Conservation (phyloP, 2,888 invertebrate genomes). For the Xestia ashworthii region DNA sequence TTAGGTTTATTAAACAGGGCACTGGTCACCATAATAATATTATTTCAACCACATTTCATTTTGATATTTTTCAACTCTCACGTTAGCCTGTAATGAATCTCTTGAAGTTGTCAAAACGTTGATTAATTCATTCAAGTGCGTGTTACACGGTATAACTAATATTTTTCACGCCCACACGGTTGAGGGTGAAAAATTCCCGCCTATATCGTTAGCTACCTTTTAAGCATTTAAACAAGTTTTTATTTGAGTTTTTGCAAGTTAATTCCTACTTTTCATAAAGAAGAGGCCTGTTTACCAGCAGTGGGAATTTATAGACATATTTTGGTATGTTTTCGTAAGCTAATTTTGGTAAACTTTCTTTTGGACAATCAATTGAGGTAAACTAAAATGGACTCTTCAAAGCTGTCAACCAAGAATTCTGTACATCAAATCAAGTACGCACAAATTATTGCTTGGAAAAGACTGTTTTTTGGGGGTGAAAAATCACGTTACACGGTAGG, state of each 20-base stretch:
- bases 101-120: conserved; percentile 45
- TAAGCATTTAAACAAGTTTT: conserved; percentile 7
- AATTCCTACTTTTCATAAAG: background rate
- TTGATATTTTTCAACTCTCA: background rate
- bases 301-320: background rate
- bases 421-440: too few species aligned
- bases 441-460: too few species aligned
- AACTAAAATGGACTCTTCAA: background rate
- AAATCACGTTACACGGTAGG: too few species aligned
- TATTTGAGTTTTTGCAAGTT: background rate
- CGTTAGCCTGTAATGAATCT: conserved; percentile 26
- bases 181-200: conserved; percentile 31
- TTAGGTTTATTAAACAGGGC: too few species aligned
- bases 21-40: background rate
- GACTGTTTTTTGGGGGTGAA: too few species aligned
- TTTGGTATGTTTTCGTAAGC: background rate
- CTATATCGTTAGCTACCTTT: conserved; percentile 4
- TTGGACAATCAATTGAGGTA: background rate
- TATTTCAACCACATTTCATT: background rate
- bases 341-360: background rate
- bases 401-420: background rate
- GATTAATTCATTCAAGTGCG: conserved; percentile 52
- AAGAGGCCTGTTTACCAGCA: background rate
- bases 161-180: conserved; percentile 36
- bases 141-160: conserved; percentile 29